Evolutionary conservation across 2,888 invertebrate species (phyloP), one percentile per base, ranked within the genome.

Genomic region (Brachypalpus laphriformis): DNA sequence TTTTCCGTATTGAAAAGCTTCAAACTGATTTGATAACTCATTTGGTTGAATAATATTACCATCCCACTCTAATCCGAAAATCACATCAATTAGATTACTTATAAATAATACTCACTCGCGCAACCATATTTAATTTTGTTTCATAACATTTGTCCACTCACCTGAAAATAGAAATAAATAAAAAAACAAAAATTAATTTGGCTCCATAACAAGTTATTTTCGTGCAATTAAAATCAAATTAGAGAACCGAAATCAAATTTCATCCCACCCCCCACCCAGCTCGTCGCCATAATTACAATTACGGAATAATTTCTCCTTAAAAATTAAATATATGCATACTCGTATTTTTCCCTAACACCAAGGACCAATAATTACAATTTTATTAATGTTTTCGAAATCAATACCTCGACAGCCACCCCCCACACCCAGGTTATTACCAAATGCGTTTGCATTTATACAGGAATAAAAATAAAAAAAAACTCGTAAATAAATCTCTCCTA

Each of bases 121-220:
- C n/a, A 25, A 2, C 25, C 25, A 5, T 25, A 25, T 25, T 25
- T 25, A 25, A 42, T 5, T n/a, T 51, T 9, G 3, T 0, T 42
- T 54, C 11, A 45, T 45, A 63, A 42, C 14, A 28, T 9, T 2
- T 45, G 28, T 20, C 31, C 42, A 75, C 75, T 75, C 56, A 75
- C 75, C 75, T 75, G 57, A 66, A 75, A 75, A 11, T 9, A 75
- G 16, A 63, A 25, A 40, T n/a, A 34, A 42, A 42, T 8, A 42
- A 42, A 42, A 14, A 16, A 51, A 3, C 11, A 2, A 34, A 56
- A 45, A 54, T 74, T 51, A 37, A 28, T 37, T 49, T 7, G n/a
- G 1, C 8, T 68, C 9, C 40, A 51, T 51, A 25, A 68, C 8
- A 25, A 37, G 9, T 16, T 22, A 16, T 51, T 11, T 56, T 18